Conservation (phyloP, 2,888 invertebrate species). For the Orthosia cruda region DNA sequence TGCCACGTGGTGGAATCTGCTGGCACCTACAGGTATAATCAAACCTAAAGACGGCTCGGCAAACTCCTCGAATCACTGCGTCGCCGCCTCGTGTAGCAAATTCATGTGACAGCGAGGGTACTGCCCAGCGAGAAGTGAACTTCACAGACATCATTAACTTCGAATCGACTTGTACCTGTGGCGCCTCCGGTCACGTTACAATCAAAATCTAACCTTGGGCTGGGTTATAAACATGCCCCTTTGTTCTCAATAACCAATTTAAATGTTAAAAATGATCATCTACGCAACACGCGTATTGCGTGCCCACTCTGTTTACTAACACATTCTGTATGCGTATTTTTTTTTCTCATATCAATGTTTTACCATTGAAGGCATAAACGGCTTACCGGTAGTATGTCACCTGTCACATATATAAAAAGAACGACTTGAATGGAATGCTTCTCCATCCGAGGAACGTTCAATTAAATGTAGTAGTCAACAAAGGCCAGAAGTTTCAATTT, state of each 20-base stretch:
- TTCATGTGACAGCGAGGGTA: too few species aligned
- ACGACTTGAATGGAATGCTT: constrained; percentile 78
- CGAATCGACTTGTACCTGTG: constrained; percentile 21
- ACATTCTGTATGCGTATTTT: constrained; percentile 80
- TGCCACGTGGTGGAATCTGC: constrained; percentile 62
- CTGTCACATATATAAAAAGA: constrained; percentile 82
- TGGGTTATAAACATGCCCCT: constrained; percentile 65
- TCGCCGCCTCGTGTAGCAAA: too few species aligned
- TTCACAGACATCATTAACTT: too few species aligned
- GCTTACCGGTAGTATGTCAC: constrained; percentile 85
- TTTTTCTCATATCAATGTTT: constrained; percentile 81
- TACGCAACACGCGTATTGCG: constrained; percentile 74
- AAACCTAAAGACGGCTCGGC: too few species aligned
- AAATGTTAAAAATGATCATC: constrained; percentile 73
- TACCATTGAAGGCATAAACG: constrained; percentile 81
- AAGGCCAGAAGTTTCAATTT: constrained; percentile 53
- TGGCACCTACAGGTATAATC: constrained; percentile 23
- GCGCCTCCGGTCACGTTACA: constrained; percentile 53
- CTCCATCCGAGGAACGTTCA: constrained; percentile 45
- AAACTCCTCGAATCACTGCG: too few species aligned
- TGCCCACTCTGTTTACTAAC: constrained; percentile 81
- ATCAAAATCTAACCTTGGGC: constrained; percentile 69
- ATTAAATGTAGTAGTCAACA: constrained; percentile 58
- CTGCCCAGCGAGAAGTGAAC: too few species aligned
- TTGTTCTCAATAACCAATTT: constrained; percentile 73